phyloP scores from a whole-genome alignment of 2,888 invertebrate genomes.

The Leptura quadrifasciata region DNA sequence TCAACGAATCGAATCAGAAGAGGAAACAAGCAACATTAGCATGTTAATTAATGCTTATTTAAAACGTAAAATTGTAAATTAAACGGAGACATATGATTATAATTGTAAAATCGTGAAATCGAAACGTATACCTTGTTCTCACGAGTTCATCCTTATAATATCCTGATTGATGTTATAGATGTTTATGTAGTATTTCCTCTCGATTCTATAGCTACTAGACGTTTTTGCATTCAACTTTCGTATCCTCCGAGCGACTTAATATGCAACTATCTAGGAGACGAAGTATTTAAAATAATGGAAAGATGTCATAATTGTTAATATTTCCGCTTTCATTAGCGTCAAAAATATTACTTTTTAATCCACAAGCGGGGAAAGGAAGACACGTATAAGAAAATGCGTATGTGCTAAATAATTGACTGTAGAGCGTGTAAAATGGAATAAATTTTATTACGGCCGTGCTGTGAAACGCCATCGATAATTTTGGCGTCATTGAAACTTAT shows the following conservation, averaged over 20 bases:
- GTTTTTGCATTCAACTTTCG: constrained; percentile 1
- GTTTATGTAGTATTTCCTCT: constrained; percentile 14
- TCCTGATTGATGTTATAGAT: constrained; percentile 18
- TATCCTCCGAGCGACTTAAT: background rate
- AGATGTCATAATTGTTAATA: constrained; percentile 2
- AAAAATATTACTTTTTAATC: too few relatives aligned
- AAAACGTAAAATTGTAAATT: constrained; percentile 38
- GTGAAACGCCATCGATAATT: too few relatives aligned
- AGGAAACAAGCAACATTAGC: constrained; percentile 37
- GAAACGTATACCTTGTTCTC: constrained; percentile 43
- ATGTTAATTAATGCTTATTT: constrained; percentile 41
- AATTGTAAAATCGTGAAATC: constrained; percentile 43
- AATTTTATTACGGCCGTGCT: too few relatives aligned
- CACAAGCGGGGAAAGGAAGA: too few relatives aligned
- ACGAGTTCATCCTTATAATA: constrained; percentile 21
- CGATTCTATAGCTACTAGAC: constrained; percentile 2
- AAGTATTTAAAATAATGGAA: background rate
- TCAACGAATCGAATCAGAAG: constrained; percentile 1
- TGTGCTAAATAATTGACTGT: too few relatives aligned
- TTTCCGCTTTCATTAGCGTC: background rate
- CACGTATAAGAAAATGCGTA: too few relatives aligned
- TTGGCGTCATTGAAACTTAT: too few relatives aligned
- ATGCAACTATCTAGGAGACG: background rate
- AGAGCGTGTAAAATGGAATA: too few relatives aligned
- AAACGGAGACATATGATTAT: constrained; percentile 38